Percentiles rank a stretch among this genome's conserved stretches.
phyloP scores from a whole-genome alignment of 2,113 vertebrate species.

The Brevimyrus niger region DNA sequence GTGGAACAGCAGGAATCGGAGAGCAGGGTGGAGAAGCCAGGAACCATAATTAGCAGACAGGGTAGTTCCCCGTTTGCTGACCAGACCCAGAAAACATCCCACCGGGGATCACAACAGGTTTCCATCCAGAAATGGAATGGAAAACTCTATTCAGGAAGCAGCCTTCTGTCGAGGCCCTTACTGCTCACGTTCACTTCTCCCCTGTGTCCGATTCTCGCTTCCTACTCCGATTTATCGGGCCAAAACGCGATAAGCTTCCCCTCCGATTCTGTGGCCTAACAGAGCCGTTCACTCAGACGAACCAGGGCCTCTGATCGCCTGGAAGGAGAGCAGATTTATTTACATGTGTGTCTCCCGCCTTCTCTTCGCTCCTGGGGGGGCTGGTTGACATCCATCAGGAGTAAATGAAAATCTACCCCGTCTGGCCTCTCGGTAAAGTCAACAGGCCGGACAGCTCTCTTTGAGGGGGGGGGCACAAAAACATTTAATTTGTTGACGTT shows the following conservation, averaged over 20 bases:
- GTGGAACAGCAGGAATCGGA: neutral
- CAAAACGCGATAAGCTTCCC: neutral
- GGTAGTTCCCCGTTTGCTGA: neutral
- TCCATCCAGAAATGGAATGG: neutral
- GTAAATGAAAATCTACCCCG: neutral
- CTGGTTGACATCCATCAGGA: neutral
- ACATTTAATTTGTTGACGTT: neutral
- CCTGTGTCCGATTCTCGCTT: neutral
- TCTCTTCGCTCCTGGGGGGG: neutral
- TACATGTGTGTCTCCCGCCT: neutral
- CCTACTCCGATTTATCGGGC: neutral
- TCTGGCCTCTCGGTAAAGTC: neutral
- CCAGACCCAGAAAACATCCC: neutral
- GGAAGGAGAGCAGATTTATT: neutral
- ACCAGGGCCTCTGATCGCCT: neutral
- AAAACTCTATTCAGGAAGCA: neutral
- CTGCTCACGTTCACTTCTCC: neutral
- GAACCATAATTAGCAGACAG: neutral
- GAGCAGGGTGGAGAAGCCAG: neutral
- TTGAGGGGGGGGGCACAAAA: neutral
- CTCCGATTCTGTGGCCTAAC: neutral
- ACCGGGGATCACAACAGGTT: neutral
- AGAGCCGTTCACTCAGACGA: neutral
- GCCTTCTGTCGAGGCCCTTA: neutral
- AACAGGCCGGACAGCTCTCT: neutral